A percentile compares a stretch with the other conserved stretches of the same genome.
These are phyloP conservation scores for Lutjanus erythropterus DNA, from an alignment of 2,113 vertebrate genomes.

Conservation along the genomic window DNA sequence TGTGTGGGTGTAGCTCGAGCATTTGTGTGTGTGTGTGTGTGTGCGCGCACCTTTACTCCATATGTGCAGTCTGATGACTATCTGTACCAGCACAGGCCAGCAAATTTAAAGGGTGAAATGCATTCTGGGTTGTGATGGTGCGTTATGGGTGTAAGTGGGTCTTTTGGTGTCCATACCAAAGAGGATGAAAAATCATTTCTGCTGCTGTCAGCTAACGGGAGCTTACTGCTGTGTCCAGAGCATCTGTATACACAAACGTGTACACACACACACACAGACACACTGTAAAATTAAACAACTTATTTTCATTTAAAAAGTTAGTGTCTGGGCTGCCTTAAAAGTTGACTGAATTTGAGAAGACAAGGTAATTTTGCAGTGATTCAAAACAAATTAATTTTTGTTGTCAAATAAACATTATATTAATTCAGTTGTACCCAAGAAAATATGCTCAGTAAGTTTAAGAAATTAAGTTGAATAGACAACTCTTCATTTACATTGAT, in stretches of 20 bases:
- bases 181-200: constrained; percentile 59
- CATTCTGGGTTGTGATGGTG: constrained; percentile 69
- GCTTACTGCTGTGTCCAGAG: constrained; percentile 51
- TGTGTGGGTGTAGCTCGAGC: constrained; percentile 34
- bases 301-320: no score
- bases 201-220: constrained; percentile 66
- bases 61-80: constrained; percentile 50
- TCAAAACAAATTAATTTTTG: no score
- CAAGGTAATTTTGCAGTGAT: no score
- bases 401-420: no score
- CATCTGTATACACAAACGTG: constrained; percentile 30
- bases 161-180: constrained; percentile 60
- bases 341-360: no score
- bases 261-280: constrained; percentile 30
- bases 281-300: no score
- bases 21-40: constrained; percentile 38
- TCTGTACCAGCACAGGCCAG: constrained; percentile 25
- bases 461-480: no score
- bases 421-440: no score
- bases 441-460: no score
- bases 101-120: constrained; percentile 52
- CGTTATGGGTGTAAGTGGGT: constrained; percentile 55
- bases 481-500: no score
- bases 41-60: constrained; percentile 12
- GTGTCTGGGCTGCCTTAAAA: no score